phyloP scores from a whole-genome alignment of 2,888 invertebrate species.

The Tillus elongatus region DNA sequence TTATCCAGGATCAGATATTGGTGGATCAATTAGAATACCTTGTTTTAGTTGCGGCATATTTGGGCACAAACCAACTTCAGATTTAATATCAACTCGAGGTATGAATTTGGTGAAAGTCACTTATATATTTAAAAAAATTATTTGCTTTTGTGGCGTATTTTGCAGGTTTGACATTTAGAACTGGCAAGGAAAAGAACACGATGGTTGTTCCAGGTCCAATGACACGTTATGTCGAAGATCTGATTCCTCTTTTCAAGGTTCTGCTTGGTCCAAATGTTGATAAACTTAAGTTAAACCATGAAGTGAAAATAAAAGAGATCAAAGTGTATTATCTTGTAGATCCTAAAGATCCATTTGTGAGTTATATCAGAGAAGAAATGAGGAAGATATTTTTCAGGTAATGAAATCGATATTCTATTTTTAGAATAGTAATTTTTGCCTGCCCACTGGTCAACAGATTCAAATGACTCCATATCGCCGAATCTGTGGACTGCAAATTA shows the following conservation, averaged over 20 bases:
- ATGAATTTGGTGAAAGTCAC: slow-evolving; percentile 7
- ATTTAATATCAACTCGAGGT: slow-evolving; percentile 42
- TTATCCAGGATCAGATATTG: slow-evolving; percentile 76
- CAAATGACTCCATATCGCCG: no score
- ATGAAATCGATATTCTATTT: slow-evolving; percentile 18
- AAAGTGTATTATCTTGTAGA: slow-evolving; percentile 69
- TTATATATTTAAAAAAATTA: not conserved
- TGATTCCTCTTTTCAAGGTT: slow-evolving; percentile 66
- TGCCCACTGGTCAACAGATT: no score
- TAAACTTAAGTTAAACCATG: slow-evolving; percentile 50
- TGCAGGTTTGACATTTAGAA: slow-evolving; percentile 58
- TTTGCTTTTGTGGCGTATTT: no score
- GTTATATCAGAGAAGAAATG: slow-evolving; percentile 60
- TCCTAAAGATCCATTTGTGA: slow-evolving; percentile 63
- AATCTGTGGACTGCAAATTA: slow-evolving; percentile 3
- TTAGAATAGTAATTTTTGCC: no score
- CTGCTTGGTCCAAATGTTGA: slow-evolving; percentile 48
- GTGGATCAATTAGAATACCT: slow-evolving; percentile 93
- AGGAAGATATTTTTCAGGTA: slow-evolving; percentile 53
- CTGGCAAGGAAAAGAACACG: slow-evolving; percentile 57
- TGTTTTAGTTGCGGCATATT: slow-evolving; percentile 83
- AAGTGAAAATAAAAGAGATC: slow-evolving; percentile 57
- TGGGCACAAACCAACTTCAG: slow-evolving; percentile 67
- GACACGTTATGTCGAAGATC: slow-evolving; percentile 66
- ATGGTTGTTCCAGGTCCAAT: slow-evolving; percentile 83